Conservation (phyloP, 2,888 invertebrate genomes). For the Ectemnius continuus region DNA sequence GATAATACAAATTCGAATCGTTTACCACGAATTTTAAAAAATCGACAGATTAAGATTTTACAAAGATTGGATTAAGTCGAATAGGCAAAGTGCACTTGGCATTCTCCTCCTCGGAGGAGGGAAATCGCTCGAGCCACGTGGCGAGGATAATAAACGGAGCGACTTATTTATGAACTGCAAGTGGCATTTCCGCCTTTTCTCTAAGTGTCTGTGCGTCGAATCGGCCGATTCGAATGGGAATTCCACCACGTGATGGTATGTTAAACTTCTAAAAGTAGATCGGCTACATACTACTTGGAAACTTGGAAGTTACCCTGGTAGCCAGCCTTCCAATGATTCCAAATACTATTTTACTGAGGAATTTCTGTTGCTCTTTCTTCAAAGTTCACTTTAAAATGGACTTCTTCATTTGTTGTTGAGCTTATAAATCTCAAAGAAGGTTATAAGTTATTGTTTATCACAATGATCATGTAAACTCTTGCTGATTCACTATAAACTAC, state of each 20-base stretch:
- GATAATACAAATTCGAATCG: too few relatives aligned
- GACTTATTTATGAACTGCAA: constrained; percentile 59
- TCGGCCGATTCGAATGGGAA: constrained; percentile 31
- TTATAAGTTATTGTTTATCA: too few relatives aligned
- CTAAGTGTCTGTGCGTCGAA: constrained; percentile 14
- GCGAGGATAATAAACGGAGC: constrained; percentile 55
- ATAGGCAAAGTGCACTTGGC: neutral
- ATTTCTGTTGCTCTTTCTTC: too few relatives aligned
- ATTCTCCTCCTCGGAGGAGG: constrained; percentile 13
- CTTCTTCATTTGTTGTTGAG: too few relatives aligned
- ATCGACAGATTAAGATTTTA: neutral
- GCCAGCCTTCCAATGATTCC: too few relatives aligned
- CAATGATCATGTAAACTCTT: too few relatives aligned
- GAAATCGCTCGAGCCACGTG: constrained; percentile 44
- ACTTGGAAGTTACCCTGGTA: too few relatives aligned
- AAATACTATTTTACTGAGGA: too few relatives aligned
- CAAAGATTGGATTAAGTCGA: too few relatives aligned
- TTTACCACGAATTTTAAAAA: neutral
- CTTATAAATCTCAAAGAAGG: too few relatives aligned
- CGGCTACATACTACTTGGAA: constrained; percentile 31
- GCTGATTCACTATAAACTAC: too few relatives aligned
- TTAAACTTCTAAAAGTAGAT: constrained; percentile 45
- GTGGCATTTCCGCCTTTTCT: constrained; percentile 56
- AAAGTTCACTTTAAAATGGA: too few relatives aligned
- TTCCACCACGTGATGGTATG: constrained; percentile 49